Base-by-base conservation (phyloP, 2,113 vertebrate species). In the Pachycephala philippinensis region DNA sequence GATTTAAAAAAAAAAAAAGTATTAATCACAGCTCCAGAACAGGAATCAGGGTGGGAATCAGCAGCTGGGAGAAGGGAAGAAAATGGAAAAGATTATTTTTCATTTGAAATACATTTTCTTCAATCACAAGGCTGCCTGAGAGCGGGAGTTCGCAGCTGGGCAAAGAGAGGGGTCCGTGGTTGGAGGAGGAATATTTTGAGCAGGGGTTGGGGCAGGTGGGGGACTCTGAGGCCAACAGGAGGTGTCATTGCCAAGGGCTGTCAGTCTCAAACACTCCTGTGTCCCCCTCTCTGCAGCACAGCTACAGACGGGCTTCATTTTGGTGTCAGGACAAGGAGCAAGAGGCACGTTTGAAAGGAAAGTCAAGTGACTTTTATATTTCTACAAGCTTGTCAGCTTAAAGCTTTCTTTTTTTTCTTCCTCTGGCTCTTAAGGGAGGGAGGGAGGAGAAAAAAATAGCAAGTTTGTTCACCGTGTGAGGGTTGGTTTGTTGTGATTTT, bases 1-100 rank as follows among this genome's bases (percentile, higher is more conserved):
- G 68, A 53, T 76, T 76, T 47, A 40, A 27, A 28, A 31, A 37
- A 47, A 23, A 57, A 37, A 45, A 59, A 27, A 56, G 3, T 66
- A 95, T 97, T 97, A 95, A 96, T 97, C 97, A 94, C 90, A 87
- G 88, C 69, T 96, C 95, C 93, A 97, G 93, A 97, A 79, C 49
- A 92, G 81, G 90, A 94, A 95, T 96, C 27, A 90, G 93, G 92
- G 85, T 96, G 95, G 97, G 97, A 98, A 97, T 96, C 93, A 78
- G 90, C 97, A 98, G 97, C 97, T 97, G 97, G 96, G 92, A 98
- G 64, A 96, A 69, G 63, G 52, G 93, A 90, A 90, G 95, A 93
- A 13, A 97, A 87, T 97, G 92, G 86, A 97, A 98, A 97, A 96
- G 80, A 97, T 95, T 91, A 96, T 96, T 96, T 96, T 84, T 98